Evolutionary conservation across 2,797 vertebrate species (phyloP).

Genomic region (Astyanax mexicanus): DNA sequence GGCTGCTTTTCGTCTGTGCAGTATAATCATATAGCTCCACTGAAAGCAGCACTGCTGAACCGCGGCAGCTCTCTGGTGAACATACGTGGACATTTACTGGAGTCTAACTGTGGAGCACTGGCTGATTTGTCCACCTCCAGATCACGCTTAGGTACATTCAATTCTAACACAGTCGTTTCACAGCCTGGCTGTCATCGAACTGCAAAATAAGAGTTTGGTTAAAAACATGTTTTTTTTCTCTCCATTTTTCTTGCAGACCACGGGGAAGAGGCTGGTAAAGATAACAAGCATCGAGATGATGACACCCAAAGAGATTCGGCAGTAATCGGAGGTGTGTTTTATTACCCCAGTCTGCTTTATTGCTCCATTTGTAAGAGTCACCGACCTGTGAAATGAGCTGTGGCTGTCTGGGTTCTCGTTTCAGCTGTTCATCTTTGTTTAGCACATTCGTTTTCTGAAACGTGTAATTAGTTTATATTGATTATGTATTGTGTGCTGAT

Average conservation of each 20-base stretch:
- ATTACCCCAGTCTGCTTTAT: conserved; percentile 51
- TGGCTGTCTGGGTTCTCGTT: conserved; percentile 42
- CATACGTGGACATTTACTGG: conserved; percentile 77
- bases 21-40: conserved; percentile 85
- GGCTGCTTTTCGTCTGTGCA: conserved; percentile 89
- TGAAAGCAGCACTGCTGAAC: conserved; percentile 87
- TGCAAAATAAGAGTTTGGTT: not conserved
- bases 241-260: conserved; percentile 54
- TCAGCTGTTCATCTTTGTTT: conserved; percentile 23
- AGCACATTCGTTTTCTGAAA: conserved; percentile 23
- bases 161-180: not conserved
- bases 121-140: conserved; percentile 80
- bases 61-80: conserved; percentile 77
- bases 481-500: conserved; percentile 32
- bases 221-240: conserved; percentile 4
- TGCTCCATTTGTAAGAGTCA: conserved; percentile 57
- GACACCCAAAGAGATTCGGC: conserved; percentile 84
- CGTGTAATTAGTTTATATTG: conserved; percentile 40
- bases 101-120: conserved; percentile 80
- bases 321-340: conserved; percentile 86
- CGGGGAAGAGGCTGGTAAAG: conserved; percentile 64
- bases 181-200: not conserved
- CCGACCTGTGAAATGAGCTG: conserved; percentile 62
- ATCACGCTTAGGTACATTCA: conserved; percentile 81
- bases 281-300: conserved; percentile 81